Conservation (phyloP, 2,888 invertebrate genomes). For the Operophtera brumata region DNA sequence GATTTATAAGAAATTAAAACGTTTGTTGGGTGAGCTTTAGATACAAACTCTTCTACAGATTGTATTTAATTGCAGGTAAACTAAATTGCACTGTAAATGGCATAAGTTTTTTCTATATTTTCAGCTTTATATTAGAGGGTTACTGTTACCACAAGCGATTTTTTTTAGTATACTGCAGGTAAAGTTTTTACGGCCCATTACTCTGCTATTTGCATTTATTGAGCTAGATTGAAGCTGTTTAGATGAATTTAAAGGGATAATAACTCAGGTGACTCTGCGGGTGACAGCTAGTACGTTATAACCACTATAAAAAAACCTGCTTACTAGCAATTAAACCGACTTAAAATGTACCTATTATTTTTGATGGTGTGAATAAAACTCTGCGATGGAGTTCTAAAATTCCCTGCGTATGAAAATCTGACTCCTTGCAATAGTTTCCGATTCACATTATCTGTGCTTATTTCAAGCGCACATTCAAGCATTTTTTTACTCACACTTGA, state of each 20-base stretch:
- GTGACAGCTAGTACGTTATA: slow-evolving; percentile 14
- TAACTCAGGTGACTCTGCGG: too few species aligned
- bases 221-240: slow-evolving; percentile 11
- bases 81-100: not conserved
- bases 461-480: too few species aligned
- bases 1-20: too few species aligned
- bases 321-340: not conserved
- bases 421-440: too few species aligned
- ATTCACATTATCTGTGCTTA: too few species aligned
- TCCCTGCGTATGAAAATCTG: too few species aligned
- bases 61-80: slow-evolving; percentile 5
- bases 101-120: not conserved
- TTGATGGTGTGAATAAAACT: not conserved
- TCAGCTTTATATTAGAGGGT: not conserved
- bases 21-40: too few species aligned
- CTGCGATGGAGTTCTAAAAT: too few species aligned
- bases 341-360: not conserved
- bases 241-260: too few species aligned
- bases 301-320: slow-evolving; percentile 9
- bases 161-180: not conserved
- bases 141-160: not conserved
- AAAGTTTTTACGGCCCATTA: slow-evolving; percentile 8
- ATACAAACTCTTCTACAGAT: not conserved
- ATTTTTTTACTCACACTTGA: too few species aligned
- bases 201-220: slow-evolving; percentile 13